These are phyloP conservation scores for Procavia capensis DNA, from an alignment of 2,113 vertebrate species.

Conservation along the genomic window DNA sequence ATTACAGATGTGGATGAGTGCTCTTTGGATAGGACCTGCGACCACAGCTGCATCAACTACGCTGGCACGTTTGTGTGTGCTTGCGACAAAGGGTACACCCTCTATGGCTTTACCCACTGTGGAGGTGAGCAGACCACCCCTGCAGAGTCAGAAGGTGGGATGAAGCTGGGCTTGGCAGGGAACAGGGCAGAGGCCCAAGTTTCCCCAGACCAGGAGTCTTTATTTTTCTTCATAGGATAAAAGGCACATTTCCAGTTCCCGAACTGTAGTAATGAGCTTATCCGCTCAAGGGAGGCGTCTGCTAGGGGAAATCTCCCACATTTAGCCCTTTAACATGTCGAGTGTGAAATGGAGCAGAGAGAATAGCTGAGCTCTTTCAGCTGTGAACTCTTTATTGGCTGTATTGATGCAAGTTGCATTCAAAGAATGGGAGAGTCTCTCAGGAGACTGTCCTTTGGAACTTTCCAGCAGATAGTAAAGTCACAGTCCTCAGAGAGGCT, in stretches of 20 bases:
- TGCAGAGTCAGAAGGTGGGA: neutral
- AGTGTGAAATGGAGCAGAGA: neutral
- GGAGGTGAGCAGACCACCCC: slow-evolving; percentile 90
- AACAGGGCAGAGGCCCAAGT: neutral
- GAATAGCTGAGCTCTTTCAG: neutral
- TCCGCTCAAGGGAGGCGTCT: neutral
- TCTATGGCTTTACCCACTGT: slow-evolving; percentile 97
- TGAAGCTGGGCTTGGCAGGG: neutral
- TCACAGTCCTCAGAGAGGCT: neutral
- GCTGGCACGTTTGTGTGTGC: slow-evolving; percentile 95
- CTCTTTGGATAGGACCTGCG: slow-evolving; percentile 96
- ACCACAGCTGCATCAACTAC: slow-evolving; percentile 97
- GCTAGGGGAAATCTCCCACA: neutral
- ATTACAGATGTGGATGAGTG: slow-evolving; percentile 98
- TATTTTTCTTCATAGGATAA: neutral
- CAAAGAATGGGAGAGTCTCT: neutral
- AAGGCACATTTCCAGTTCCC: neutral
- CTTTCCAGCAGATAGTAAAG: neutral
- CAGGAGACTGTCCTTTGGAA: neutral
- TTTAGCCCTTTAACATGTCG: neutral
- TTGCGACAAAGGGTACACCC: slow-evolving; percentile 95
- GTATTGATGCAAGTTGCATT: neutral
- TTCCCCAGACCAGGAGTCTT: neutral
- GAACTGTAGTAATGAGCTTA: neutral
- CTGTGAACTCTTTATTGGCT: neutral